Conservation (phyloP, 2,797 vertebrate genomes). For the Nyctalus aviator region DNA sequence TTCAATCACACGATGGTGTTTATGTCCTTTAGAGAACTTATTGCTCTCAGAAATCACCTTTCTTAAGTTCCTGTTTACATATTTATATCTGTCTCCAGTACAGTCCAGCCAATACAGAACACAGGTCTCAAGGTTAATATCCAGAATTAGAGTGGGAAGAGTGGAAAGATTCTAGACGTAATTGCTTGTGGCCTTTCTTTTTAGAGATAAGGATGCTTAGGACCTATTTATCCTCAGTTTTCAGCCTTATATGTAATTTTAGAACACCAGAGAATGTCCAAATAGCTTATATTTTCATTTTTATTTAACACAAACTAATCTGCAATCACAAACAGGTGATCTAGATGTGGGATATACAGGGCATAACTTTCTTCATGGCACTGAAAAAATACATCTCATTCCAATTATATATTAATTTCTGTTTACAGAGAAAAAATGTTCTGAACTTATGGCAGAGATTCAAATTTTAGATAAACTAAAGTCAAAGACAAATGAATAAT, state of each 20-base stretch:
- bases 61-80: background rate
- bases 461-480: constrained; percentile 50
- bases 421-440: background rate
- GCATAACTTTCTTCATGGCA: background rate
- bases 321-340: background rate
- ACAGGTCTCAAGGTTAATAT: background rate
- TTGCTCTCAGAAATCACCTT: background rate
- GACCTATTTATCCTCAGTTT: background rate
- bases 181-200: background rate
- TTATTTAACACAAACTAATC: constrained; percentile 29
- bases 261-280: background rate
- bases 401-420: background rate
- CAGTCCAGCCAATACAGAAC: background rate
- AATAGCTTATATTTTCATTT: background rate
- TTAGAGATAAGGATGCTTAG: background rate
- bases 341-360: background rate
- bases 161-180: background rate
- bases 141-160: background rate
- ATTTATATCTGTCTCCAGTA: background rate
- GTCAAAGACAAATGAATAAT: background rate
- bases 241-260: background rate
- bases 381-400: constrained; percentile 35
- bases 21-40: background rate
- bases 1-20: background rate
- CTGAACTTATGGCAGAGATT: background rate